Evolutionary conservation across 2,113 vertebrate species (phyloP).

Genomic region (Ophthalmolycus amberensis): DNA sequence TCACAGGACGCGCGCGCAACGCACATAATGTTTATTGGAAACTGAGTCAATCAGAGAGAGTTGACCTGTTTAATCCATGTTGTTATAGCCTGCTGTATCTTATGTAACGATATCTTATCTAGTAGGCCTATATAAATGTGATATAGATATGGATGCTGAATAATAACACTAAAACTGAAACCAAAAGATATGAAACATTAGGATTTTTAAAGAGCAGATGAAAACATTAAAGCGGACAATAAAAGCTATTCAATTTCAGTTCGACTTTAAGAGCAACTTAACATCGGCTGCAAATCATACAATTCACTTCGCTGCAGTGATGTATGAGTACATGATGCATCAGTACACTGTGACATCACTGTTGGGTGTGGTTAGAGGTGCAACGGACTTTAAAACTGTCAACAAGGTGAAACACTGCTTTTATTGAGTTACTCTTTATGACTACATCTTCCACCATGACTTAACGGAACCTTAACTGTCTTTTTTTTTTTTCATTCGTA

Average conservation of each 20-base stretch:
- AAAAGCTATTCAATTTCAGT: neutral
- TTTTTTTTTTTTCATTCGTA: neutral
- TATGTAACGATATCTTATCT: slow-evolving; percentile 20
- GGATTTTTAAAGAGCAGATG: neutral
- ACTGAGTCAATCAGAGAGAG: neutral
- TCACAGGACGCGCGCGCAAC: neutral
- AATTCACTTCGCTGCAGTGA: neutral
- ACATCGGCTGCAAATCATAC: neutral
- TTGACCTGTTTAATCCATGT: neutral
- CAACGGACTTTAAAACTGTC: neutral
- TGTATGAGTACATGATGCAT: neutral
- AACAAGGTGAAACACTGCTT: neutral
- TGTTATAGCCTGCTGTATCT: neutral
- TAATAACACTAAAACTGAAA: neutral
- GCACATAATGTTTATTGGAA: slow-evolving; percentile 6
- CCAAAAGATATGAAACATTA: neutral
- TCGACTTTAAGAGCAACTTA: neutral
- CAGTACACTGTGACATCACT: neutral
- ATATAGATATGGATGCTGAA: neutral
- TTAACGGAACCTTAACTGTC: neutral
- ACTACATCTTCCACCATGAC: neutral
- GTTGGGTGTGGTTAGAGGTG: neutral
- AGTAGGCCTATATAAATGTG: neutral
- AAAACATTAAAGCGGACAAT: neutral
- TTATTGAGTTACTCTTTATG: neutral